Base-by-base conservation (phyloP, 2,113 vertebrate species). In the Hippocampus zosterae region DNA sequence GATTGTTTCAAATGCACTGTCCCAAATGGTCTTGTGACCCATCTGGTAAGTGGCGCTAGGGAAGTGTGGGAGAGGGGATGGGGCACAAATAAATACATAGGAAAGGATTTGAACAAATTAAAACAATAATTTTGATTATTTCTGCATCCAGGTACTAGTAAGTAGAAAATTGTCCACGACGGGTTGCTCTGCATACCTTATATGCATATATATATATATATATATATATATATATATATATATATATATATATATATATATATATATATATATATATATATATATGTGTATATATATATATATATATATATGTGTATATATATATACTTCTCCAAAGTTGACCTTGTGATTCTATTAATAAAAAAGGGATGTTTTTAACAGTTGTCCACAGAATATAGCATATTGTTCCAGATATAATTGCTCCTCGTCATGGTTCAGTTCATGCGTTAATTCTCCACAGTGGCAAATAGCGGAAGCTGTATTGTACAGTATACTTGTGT, bases 401-500 rank as follows among this genome's bases (percentile, higher is more conserved):
- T 85, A 82, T 82, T 88, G 85, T 89, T 90, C 90, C 85, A 89
- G 85, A 91, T 92, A 92, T 91, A 91, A 86, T 90, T 90, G 89
- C 87, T 91, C 89, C 85, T 86, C 86, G 82, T 90, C 85, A 90
- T 73, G 79, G 79, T 84, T 92, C 87, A 83, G 84, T 90, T 89
- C 91, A 92, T 93, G 91, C 90, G 84, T 84, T 88, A 87, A 84
- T 88, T 89, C 83, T 90, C 85, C 85, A 86, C 55, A 72, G 84
- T 85, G 88, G 87, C 87, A 81, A 79, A 84, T 81, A 88, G 83
- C 85, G 65, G 87, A 90, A 92, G 91, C 87, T 84, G 81, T 92
- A 88, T 87, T 90, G 86, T 91, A 91, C 91, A 92, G 88, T 90
- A 89, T 89, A 88, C 78, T 87, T 80, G 89, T 91, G 90, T 92